Evolutionary conservation across 2,113 vertebrate genomes (phyloP), one percentile per base, ranked within the genome.

Genomic region (Carettochelys insculpta): DNA sequence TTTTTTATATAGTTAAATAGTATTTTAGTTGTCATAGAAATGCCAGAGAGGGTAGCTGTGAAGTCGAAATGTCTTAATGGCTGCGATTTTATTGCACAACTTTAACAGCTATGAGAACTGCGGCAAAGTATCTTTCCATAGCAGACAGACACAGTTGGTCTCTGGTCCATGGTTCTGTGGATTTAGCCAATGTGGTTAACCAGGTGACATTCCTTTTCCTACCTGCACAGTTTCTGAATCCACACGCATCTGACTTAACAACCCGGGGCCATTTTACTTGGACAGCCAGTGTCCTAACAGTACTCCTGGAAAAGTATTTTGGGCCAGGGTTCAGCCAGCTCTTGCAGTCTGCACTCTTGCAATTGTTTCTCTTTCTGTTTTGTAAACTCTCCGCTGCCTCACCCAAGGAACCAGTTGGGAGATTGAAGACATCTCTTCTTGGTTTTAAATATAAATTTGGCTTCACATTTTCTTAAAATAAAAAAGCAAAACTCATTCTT

Each of bases 1-100:
- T 95, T 96, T 89, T 96, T 93, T 96, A 89, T 94, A 79, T 94
- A 80, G 84, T 89, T 89, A 78, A 87, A 95, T 95, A 95, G 91
- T 71, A 92, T 79, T 91, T 84, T 89, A 93, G 94, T 95, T 95
- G 94, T 93, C 50, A 89, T 85, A 86, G 93, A 90, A 92, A 92
- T 94, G 95, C 95, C 96, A 86, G 93, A 95, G 94, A 95, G 94
- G 87, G 86, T 90, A 80, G 43, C 90, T 78, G 47, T 53, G 89
- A 51, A 92, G 77, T 89, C 89, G 85, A 91, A 90, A 92, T 96
- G 86, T 89, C 93, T 83, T 80, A 83, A 90, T 95, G 89, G 56
- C 86, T 88, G 92, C 84, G 90, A 77, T 71, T 81, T 87, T 73
- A 90, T 95, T 96, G 95, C 94, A 93, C 91, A 92, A 80, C 58